Evolutionary conservation across 2,888 invertebrate genomes (phyloP).

Genomic region (Parnassius apollo): DNA sequence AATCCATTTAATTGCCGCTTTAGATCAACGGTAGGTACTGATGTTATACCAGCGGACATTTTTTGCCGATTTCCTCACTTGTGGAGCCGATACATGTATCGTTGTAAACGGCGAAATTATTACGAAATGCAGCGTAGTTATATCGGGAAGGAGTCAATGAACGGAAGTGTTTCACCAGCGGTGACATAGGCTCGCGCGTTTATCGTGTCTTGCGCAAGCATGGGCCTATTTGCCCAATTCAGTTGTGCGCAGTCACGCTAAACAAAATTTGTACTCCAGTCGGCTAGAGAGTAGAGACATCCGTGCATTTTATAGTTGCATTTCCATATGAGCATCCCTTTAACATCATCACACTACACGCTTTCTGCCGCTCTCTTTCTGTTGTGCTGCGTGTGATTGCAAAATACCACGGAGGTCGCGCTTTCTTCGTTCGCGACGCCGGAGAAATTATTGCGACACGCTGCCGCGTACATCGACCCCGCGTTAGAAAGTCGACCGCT

Average conservation of each 20-base stretch:
- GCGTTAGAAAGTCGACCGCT: constrained; percentile 80
- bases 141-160: constrained; percentile 80
- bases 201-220: constrained; percentile 72
- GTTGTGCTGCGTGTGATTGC: constrained; percentile 61
- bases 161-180: constrained; percentile 78
- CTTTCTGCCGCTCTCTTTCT: constrained; percentile 27
- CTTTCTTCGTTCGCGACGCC: constrained; percentile 78
- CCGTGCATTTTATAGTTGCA: constrained; percentile 1
- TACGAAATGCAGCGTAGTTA: constrained; percentile 64
- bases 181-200: constrained; percentile 72
- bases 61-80: constrained; percentile 28
- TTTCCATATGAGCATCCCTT: constrained; percentile 10
- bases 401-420: constrained; percentile 78
- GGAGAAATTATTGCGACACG: constrained; percentile 81
- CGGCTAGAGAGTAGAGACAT: neutral
- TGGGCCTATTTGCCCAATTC: constrained; percentile 67
- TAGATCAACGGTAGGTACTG: constrained; percentile 54
- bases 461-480: constrained; percentile 76
- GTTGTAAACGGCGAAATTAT: constrained; percentile 57
- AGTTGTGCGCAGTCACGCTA: constrained; percentile 44
- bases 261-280: constrained; percentile 25
- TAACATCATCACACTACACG: neutral
- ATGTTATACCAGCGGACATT: constrained; percentile 33
- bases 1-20: constrained; percentile 50
- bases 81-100: constrained; percentile 44